Evolutionary conservation across 2,113 vertebrate genomes (phyloP).

Genomic region (Psophia crepitans): DNA sequence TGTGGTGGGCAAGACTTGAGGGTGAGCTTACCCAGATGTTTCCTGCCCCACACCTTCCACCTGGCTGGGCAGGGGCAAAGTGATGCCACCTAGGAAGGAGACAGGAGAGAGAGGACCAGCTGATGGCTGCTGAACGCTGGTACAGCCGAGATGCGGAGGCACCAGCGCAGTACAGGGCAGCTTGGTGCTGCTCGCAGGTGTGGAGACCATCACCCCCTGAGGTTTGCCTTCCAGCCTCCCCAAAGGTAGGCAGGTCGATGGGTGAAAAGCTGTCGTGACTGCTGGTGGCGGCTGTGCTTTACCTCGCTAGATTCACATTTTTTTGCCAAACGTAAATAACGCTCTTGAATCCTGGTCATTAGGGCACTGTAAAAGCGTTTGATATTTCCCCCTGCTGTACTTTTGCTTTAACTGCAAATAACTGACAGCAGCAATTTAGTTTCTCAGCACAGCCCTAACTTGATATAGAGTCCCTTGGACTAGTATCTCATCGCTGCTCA

Average conservation of each 20-base stretch:
- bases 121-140: accelerated
- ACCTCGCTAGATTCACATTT: neutral
- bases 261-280: neutral
- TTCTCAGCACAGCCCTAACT: slow-evolving; percentile 23
- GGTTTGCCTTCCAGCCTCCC: neutral
- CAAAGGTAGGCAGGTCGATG: neutral
- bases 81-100: neutral
- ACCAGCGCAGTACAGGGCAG: neutral
- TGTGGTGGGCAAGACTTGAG: neutral
- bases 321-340: neutral
- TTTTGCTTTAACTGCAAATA: slow-evolving; percentile 50
- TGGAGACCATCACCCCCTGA: neutral
- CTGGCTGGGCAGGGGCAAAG: neutral
- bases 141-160: neutral
- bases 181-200: accelerated
- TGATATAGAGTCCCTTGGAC: neutral
- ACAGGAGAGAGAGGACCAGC: neutral
- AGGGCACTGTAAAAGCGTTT: slow-evolving; percentile 37
- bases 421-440: slow-evolving; percentile 45
- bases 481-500: neutral
- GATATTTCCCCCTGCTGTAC: slow-evolving; percentile 29
- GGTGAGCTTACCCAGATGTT: neutral
- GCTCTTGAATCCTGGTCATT: slow-evolving; percentile 7
- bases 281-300: neutral
- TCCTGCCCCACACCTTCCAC: neutral